Evolutionary conservation across 2,888 invertebrate genomes (phyloP), one percentile per base, ranked within the genome.

Genomic region (Kryphioiulus occultus): DNA sequence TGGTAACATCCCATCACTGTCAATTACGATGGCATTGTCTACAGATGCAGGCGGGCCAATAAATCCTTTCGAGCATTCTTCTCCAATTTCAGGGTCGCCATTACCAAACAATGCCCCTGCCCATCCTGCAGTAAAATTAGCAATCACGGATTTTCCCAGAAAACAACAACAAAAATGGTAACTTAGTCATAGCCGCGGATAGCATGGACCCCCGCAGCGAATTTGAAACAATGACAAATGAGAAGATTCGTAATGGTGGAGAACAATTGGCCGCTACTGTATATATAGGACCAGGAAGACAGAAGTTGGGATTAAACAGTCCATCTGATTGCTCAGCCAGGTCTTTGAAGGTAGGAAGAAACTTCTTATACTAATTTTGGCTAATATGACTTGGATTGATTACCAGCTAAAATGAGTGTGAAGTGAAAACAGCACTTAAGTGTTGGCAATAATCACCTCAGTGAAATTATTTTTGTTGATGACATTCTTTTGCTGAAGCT

Each of bases 71-170:
- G n/a, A 68, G 68, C 22, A 59, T 59, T 26, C 68, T 22, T 68
- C 68, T n/a, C 22, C 10, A 68, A 68, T 68, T 68, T 68, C 68
- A 68, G 22, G 68, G 68, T 22, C 68, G 68, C 68, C 26, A 68
- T 68, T 68, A 68, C 26, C 68, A 68, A 68, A 68, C 68, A 68
- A 68, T 68, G 26, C 68, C 68, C 22, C 26, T 26, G 68, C 68
- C 68, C 68, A 68, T 68, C 68, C 68, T 68, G 68, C 22, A 68
- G 10, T 26, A 68, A 59, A 59, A 68, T n/a, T 68, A 68, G 22
- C n/a, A 68, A 68, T 68, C 68, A 68, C 68, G 68, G 68, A 68
- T 68, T 68, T 59, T 68, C 22, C 68, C 68, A 7, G 1, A 12
- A 68, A 68, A 26, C 26, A 68, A 68, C 68, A 68, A 68, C 68